Conservation (phyloP, 2,113 vertebrate species). For the Malurus alboscapulatus region DNA sequence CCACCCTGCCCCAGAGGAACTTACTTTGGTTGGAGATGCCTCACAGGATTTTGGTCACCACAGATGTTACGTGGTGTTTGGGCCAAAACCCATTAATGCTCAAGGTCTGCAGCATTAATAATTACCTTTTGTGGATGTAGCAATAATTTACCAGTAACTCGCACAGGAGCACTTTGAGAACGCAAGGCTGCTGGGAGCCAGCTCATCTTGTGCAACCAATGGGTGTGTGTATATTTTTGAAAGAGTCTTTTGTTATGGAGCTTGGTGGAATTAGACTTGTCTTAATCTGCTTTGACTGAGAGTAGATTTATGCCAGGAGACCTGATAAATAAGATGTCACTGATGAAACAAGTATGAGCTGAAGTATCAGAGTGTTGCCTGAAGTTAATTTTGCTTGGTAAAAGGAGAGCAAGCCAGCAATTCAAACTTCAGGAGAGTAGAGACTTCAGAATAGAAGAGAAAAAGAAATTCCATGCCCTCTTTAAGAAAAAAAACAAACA, state of each 20-base stretch:
- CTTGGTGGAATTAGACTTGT: constrained; percentile 20
- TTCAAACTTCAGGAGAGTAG: neutral
- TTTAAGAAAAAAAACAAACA: neutral
- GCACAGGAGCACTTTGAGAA: neutral
- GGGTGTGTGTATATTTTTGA: constrained; percentile 55
- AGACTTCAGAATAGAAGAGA: neutral
- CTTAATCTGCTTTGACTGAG: constrained; percentile 43
- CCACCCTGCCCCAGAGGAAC: neutral
- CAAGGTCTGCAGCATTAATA: constrained; percentile 10
- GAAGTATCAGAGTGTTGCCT: neutral
- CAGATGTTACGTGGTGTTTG: neutral
- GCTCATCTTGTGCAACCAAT: constrained; percentile 40
- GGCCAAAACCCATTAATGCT: neutral
- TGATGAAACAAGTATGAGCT: neutral
- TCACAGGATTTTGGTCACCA: neutral
- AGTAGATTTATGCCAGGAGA: constrained; percentile 20
- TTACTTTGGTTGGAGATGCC: neutral
- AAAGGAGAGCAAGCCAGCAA: neutral
- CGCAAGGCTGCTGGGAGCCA: neutral
- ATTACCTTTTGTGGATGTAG: constrained; percentile 6
- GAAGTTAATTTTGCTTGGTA: neutral
- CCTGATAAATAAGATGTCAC: constrained; percentile 18
- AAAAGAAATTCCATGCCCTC: neutral
- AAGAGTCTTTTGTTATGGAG: constrained; percentile 54
- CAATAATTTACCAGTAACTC: constrained; percentile 25